Percentiles rank a stretch among this genome's conserved stretches.
These are phyloP conservation scores for Agrochola litura DNA, from an alignment of 2,888 invertebrate species.

Conservation along the genomic window DNA sequence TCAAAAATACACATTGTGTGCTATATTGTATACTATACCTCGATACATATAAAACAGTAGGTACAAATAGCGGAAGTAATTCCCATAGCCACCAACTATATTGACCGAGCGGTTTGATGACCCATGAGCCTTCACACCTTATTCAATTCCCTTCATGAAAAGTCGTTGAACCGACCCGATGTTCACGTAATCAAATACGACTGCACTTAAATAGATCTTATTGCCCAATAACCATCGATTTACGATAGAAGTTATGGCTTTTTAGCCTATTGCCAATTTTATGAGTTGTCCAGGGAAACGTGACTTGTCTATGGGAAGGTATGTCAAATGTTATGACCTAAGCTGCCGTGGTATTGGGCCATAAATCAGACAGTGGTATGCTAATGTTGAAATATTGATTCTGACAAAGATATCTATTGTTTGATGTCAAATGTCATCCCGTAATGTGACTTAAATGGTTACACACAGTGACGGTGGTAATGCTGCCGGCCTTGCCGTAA, in stretches of 20 bases:
- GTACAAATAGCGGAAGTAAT: slow-evolving; percentile 2
- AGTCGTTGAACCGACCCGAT: slow-evolving; percentile 14
- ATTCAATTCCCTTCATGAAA: slow-evolving; percentile 45
- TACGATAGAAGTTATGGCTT: slow-evolving; percentile 69
- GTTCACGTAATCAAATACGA: slow-evolving; percentile 21
- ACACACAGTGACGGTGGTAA: too few relatives aligned
- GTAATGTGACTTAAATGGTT: neutral
- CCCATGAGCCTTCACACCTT: slow-evolving; percentile 27
- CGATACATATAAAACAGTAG: neutral
- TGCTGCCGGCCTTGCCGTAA: too few relatives aligned
- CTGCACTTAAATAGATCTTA: slow-evolving; percentile 48
- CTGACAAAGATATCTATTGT: neutral
- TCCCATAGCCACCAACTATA: neutral
- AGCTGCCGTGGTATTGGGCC: neutral
- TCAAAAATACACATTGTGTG: neutral
- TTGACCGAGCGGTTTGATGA: slow-evolving; percentile 33
- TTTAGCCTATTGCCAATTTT: slow-evolving; percentile 72
- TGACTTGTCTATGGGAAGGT: slow-evolving; percentile 30
- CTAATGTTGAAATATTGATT: slow-evolving; percentile 22
- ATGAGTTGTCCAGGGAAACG: slow-evolving; percentile 49
- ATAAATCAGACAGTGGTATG: slow-evolving; percentile 9
- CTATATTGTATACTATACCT: neutral
- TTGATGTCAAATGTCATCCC: neutral
- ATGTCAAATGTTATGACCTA: slow-evolving; percentile 37
- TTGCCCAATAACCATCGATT: slow-evolving; percentile 56